phyloP scores from a whole-genome alignment of 2,888 invertebrate species.

The Agrenia bidenticulata region DNA sequence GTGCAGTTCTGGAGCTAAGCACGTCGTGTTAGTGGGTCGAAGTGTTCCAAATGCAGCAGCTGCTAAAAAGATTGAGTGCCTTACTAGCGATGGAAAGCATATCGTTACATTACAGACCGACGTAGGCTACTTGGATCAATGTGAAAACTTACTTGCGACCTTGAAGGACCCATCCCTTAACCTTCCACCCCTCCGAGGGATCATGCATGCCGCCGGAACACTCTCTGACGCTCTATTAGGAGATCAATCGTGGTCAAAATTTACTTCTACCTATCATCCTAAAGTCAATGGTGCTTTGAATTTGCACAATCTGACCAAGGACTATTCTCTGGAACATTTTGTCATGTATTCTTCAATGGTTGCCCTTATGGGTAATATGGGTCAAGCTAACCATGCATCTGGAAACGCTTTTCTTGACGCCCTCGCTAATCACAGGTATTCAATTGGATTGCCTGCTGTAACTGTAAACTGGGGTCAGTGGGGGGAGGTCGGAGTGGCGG shows the following conservation, averaged over 20 bases:
- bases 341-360: conserved; percentile 34
- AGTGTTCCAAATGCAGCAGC: conserved; percentile 14
- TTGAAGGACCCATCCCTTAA: not conserved
- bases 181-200: conserved; percentile 24
- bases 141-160: not conserved
- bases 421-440: conserved; percentile 24
- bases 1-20: conserved; percentile 26
- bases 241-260: conserved; percentile 34
- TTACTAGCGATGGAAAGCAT: not conserved
- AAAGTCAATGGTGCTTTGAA: conserved; percentile 30
- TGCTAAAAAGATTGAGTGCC: not conserved
- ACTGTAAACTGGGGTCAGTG: conserved; percentile 34
- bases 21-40: conserved; percentile 27
- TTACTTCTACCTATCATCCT: conserved; percentile 19
- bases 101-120: not conserved
- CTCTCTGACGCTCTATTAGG: conserved; percentile 18
- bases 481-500: conserved; percentile 27
- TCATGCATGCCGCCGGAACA: too few relatives aligned
- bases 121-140: conserved; percentile 26
- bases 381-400: conserved; percentile 32
- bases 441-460: conserved; percentile 20
- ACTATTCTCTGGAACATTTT: conserved; percentile 16
- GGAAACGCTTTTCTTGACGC: conserved; percentile 32
- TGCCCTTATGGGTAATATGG: conserved; percentile 23
- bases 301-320: conserved; percentile 31